Base-by-base conservation (phyloP, 2,888 invertebrate species). In the Leptura quadrifasciata region DNA sequence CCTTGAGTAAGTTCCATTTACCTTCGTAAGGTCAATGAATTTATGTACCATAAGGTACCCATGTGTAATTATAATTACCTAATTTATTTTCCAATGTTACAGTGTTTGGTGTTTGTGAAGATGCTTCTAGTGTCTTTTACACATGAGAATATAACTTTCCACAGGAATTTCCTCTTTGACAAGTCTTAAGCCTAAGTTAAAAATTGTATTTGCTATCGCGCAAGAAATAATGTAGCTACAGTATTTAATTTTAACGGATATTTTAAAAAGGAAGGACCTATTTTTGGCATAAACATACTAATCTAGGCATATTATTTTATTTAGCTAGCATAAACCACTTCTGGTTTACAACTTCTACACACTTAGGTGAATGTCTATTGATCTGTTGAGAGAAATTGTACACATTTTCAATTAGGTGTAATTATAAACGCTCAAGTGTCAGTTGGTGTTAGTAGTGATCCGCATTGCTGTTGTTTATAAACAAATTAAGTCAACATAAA, bases 1-100 rank as follows among this genome's bases (percentile, higher is more conserved):
- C 63, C 63, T 63, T 63, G 63, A 63, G 9, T 10, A 24, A 20
- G 17, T 35, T 63, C 18, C 63, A 39, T 63, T 63, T 63, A 63
- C 63, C 35, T 31, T 18, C 10, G 2, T 2, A 20, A 39, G 17
- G 63, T 63, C 63, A 39, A 18, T 63, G 63, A 39, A 12, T 15
- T 47, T 47, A 24, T 31, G n/a, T 39, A 8, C 39, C 12, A 1
- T 47, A 47, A n/a, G 15, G 47, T 47, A 47, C 47, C n/a, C 47
- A 47, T 47, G 10, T 47, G 15, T 15, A 15, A 47, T 12, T 47
- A 47, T 47, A 47, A 47, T n/a, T 4, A n/a, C 47, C 47, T n/a
- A 31, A 47, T 47, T 47, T 47, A 47, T 47, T 39, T 12, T 8
- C 3, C 3, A 1, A 12, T 15, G 39, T n/a, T n/a, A n/a, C n/a